These are phyloP conservation scores for Eupithecia pulchellata DNA, from an alignment of 2,888 invertebrate species.

Conservation along the genomic window DNA sequence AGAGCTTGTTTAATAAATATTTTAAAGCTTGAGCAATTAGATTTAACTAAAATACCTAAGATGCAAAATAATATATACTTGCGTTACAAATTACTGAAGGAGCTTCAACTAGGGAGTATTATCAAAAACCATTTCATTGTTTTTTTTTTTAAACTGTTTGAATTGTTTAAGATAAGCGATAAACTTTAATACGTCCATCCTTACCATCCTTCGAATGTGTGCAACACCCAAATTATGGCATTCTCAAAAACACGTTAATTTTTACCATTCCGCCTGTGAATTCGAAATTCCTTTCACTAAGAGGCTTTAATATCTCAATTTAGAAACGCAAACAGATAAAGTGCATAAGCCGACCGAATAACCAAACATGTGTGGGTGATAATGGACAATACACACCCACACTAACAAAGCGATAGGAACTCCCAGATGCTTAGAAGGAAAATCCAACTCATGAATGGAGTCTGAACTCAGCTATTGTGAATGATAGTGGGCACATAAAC, in stretches of 20 bases:
- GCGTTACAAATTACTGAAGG: background rate
- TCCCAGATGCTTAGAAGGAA: slow-evolving; percentile 30
- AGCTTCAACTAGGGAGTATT: background rate
- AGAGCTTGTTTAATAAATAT: too few relatives aligned
- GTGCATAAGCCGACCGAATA: slow-evolving; percentile 37
- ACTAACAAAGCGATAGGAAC: slow-evolving; percentile 34
- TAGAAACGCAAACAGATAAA: slow-evolving; percentile 40
- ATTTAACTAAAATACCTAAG: background rate
- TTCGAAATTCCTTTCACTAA: slow-evolving; percentile 33
- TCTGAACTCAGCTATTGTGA: slow-evolving; percentile 37
- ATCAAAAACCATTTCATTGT: slow-evolving; percentile 21
- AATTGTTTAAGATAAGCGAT: slow-evolving; percentile 11
- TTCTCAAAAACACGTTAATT: slow-evolving; percentile 19
- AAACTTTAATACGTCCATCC: slow-evolving; percentile 2
- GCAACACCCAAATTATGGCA: slow-evolving; percentile 20
- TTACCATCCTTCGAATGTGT: slow-evolving; percentile 13
- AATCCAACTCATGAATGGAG: slow-evolving; percentile 7
- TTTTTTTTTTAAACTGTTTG: slow-evolving; percentile 8
- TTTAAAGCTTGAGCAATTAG: too few relatives aligned
- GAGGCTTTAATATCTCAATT: slow-evolving; percentile 42
- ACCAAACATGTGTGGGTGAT: slow-evolving; percentile 41
- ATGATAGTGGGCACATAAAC: slow-evolving; percentile 40
- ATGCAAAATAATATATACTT: background rate
- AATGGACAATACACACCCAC: slow-evolving; percentile 42
- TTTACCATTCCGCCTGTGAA: slow-evolving; percentile 24